A percentile compares a stretch with the other conserved stretches of the same genome.
These are phyloP conservation scores for Synergus itoensis DNA, from an alignment of 2,888 invertebrate genomes.

Conservation along the genomic window DNA sequence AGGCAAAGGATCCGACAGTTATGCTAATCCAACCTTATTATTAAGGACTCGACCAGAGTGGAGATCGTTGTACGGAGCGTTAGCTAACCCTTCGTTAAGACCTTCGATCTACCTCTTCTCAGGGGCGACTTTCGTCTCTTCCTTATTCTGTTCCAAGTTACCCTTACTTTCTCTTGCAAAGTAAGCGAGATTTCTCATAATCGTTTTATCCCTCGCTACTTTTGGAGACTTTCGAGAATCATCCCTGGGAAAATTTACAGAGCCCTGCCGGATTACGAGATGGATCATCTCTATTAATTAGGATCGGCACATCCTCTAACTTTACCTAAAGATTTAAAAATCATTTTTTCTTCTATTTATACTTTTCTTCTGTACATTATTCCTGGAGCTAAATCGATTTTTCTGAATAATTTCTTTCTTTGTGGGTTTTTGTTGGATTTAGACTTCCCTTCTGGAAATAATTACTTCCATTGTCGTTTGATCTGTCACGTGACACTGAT, in stretches of 20 bases:
- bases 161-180: slow-evolving; percentile 56
- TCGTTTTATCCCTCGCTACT: slow-evolving; percentile 70
- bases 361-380: neutral
- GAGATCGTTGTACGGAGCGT: slow-evolving; percentile 67
- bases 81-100: slow-evolving; percentile 68
- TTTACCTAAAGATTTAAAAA: neutral
- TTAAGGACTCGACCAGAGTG: slow-evolving; percentile 70
- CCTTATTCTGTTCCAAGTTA: slow-evolving; percentile 8
- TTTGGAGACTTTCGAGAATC: slow-evolving; percentile 40
- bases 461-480: slow-evolving; percentile 55
- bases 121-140: slow-evolving; percentile 44
- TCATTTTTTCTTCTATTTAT: neutral
- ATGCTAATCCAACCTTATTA: slow-evolving; percentile 72
- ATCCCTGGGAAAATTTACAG: slow-evolving; percentile 65
- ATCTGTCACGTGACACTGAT: slow-evolving; percentile 55
- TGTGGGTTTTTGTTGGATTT: neutral
- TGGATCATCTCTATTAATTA: slow-evolving; percentile 64
- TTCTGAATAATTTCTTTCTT: neutral
- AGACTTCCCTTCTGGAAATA: slow-evolving; percentile 43
- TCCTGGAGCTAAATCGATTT: neutral
- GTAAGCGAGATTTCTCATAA: slow-evolving; percentile 72
- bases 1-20: slow-evolving; percentile 61
- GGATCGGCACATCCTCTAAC: slow-evolving; percentile 54
- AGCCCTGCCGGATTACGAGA: slow-evolving; percentile 57
- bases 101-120: slow-evolving; percentile 57